Percentiles rank a stretch among this genome's conserved stretches.
Evolutionary conservation across 2,113 vertebrate species (phyloP).

Genomic region (Monopterus albus): DNA sequence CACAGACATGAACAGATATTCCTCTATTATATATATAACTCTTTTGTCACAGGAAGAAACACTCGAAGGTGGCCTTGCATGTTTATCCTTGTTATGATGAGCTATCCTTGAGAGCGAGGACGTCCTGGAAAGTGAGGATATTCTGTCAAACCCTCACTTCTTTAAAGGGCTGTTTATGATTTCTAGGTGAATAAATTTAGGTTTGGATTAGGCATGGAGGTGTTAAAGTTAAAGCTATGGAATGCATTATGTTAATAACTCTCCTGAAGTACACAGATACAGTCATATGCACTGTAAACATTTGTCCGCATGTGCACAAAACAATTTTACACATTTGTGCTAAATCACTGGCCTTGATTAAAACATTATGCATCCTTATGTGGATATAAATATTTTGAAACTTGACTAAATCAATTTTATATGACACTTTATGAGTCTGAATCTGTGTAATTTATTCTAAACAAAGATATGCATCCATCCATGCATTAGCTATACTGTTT

Average conservation of each 20-base stretch:
- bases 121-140: no score
- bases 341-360: no score
- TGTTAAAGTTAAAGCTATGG: no score
- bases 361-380: neutral
- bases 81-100: neutral
- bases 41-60: neutral
- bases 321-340: neutral
- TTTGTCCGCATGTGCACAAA: constrained; percentile 1
- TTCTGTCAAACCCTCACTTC: no score
- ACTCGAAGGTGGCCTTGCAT: neutral
- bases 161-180: no score
- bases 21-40: neutral
- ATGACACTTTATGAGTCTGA: neutral
- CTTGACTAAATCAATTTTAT: no score
- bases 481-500: no score
- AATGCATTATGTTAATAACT: neutral
- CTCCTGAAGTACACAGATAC: neutral
- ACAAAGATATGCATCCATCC: no score
- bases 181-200: no score
- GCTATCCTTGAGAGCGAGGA: no score
- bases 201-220: no score
- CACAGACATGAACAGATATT: neutral
- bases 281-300: no score
- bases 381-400: neutral
- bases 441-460: neutral